phyloP scores from a whole-genome alignment of 2,797 vertebrate species.

The Borostomias antarcticus region DNA sequence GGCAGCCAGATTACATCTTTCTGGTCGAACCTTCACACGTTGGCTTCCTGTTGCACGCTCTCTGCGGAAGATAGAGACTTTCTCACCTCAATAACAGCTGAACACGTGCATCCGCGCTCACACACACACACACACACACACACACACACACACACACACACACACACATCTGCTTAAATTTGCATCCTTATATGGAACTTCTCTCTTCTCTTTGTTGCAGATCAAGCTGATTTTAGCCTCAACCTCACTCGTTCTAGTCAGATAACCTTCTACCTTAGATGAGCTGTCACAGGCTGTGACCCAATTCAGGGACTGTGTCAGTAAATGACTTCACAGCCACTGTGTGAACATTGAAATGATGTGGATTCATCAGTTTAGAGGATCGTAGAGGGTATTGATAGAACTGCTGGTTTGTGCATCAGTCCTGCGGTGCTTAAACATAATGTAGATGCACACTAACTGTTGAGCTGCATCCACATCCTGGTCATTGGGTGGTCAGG shows the following conservation, averaged over 20 bases:
- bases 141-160: slow-evolving; percentile 19
- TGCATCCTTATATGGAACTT: slow-evolving; percentile 62
- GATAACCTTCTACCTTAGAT: no score
- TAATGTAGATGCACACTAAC: no score
- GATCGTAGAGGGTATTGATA: no score
- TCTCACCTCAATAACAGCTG: slow-evolving; percentile 24
- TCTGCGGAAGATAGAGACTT: slow-evolving; percentile 23
- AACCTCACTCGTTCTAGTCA: slow-evolving; percentile 30
- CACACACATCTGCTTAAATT: not conserved
- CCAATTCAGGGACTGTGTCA: slow-evolving; percentile 13
- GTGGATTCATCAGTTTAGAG: not conserved
- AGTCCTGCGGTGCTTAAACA: no score
- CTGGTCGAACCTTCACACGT: slow-evolving; percentile 12
- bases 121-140: not conserved
- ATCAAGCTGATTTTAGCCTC: slow-evolving; percentile 2
- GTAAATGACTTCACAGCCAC: not conserved
- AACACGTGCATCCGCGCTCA: not conserved
- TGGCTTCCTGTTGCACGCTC: slow-evolving; percentile 18
- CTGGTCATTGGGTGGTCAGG: slow-evolving; percentile 10
- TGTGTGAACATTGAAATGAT: not conserved
- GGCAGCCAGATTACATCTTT: slow-evolving; percentile 17
- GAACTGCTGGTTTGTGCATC: slow-evolving; percentile 1
- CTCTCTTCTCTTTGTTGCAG: slow-evolving; percentile 28
- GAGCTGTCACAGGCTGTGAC: no score
- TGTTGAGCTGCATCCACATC: slow-evolving; percentile 11